phyloP scores from a whole-genome alignment of 2,797 vertebrate species.

The Pseudocheirus occidentalis region DNA sequence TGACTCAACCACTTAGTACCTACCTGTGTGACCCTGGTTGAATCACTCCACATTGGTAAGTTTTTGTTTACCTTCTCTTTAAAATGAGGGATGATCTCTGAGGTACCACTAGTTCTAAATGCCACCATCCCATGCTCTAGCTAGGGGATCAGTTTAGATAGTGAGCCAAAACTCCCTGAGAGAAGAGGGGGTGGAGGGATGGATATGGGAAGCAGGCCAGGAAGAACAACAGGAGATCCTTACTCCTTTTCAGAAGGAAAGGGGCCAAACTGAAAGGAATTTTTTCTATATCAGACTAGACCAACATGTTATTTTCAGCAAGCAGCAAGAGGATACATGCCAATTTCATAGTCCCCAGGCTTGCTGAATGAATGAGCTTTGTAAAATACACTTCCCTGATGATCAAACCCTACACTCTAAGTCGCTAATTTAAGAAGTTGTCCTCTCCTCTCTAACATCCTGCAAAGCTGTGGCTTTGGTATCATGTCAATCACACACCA shows the following conservation, averaged over 20 bases:
- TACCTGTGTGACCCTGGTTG: background rate
- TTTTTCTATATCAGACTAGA: background rate
- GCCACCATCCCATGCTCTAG: background rate
- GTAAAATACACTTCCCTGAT: background rate
- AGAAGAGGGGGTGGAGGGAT: background rate
- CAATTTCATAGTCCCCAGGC: background rate
- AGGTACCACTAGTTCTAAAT: background rate
- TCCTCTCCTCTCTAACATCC: conserved; percentile 58
- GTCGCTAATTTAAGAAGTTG: background rate
- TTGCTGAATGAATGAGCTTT: background rate
- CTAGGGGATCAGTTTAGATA: background rate
- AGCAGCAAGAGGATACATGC: background rate
- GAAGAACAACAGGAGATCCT: background rate
- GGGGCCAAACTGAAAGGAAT: background rate
- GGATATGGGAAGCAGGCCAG: background rate
- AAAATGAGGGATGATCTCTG: background rate
- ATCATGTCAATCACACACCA: background rate
- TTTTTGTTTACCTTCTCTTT: background rate
- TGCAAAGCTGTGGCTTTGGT: conserved; percentile 53
- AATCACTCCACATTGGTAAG: background rate
- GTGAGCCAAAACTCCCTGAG: background rate
- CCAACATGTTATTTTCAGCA: background rate
- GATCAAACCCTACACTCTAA: background rate
- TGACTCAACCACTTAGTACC: background rate
- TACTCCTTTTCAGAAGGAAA: background rate